phyloP scores from a whole-genome alignment of 1,140 invertebrate genomes.

The Mizuhopecten yessoensis region DNA sequence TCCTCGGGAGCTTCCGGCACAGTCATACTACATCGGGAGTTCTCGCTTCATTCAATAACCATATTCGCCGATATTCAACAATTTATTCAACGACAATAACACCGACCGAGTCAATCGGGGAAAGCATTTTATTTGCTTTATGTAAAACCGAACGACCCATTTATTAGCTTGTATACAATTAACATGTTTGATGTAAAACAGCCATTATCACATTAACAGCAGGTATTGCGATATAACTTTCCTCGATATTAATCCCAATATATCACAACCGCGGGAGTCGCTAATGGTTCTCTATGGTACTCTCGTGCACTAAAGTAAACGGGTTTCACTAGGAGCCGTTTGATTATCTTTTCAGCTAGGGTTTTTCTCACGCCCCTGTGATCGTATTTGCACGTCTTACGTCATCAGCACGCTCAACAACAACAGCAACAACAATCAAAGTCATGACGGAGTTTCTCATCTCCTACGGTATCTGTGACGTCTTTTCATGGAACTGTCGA shows the following conservation, averaged over 20 bases:
- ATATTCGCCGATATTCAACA: background rate
- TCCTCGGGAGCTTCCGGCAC: too few relatives aligned
- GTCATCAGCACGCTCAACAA: background rate
- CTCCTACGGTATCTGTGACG: too few relatives aligned
- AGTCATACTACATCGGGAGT: too few relatives aligned
- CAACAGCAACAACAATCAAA: background rate
- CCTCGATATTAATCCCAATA: background rate
- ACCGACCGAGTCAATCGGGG: background rate
- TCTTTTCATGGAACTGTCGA: background rate
- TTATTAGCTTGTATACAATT: background rate
- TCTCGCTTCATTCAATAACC: background rate
- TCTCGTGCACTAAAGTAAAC: background rate
- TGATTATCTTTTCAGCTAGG: background rate
- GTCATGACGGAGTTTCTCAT: background rate
- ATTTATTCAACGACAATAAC: background rate
- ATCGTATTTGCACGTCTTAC: background rate
- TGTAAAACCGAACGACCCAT: background rate
- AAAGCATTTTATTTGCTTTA: background rate
- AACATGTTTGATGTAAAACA: too few relatives aligned
- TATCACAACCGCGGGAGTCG: background rate
- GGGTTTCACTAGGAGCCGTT: background rate
- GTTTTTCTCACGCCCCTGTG: background rate
- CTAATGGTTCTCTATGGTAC: background rate
- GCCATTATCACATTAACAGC: background rate
- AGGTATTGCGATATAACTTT: background rate